Percentiles rank a stretch among this genome's conserved stretches.
Evolutionary conservation across 2,113 vertebrate genomes (phyloP).

Genomic region (Anolis sagrei): DNA sequence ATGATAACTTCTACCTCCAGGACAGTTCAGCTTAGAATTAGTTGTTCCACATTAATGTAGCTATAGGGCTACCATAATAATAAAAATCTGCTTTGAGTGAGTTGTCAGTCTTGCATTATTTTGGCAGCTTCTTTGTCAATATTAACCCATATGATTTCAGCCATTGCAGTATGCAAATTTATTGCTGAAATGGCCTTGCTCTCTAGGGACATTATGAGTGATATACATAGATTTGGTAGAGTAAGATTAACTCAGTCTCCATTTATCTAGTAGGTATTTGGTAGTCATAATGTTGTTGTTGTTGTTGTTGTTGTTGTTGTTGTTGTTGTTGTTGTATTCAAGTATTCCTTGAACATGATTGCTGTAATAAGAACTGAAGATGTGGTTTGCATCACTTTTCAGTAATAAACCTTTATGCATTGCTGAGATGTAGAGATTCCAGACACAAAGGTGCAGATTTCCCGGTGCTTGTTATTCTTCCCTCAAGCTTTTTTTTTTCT

Average conservation of each 20-base stretch:
- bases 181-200: background rate
- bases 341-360: background rate
- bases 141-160: background rate
- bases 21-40: background rate
- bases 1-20: no score
- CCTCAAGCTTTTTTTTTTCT: no score
- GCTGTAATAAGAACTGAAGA: background rate
- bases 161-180: background rate
- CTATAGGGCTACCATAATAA: background rate
- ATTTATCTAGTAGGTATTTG: no score
- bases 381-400: background rate
- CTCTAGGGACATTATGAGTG: background rate
- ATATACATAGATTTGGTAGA: background rate
- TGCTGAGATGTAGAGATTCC: background rate
- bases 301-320: no score
- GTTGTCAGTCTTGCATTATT: background rate
- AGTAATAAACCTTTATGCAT: background rate
- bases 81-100: background rate
- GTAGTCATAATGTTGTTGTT: no score
- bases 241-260: no score
- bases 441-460: background rate
- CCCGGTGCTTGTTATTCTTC: background rate
- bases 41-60: background rate
- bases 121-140: background rate
- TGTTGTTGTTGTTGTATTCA: background rate